Conservation (phyloP, 2,888 invertebrate genomes). For the Nycteola revayana region DNA sequence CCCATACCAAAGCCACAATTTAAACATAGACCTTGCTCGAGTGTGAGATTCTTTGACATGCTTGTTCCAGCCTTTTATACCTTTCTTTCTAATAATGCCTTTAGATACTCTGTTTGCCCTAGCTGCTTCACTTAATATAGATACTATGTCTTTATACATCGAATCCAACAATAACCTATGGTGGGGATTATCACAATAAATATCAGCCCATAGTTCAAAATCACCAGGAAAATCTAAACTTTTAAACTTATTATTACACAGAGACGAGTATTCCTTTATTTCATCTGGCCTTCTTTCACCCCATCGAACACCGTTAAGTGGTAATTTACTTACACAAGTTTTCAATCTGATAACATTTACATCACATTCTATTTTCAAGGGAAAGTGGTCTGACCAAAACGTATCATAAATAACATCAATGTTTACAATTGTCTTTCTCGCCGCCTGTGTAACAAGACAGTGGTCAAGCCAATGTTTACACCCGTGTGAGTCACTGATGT, state of each 20-base stretch:
- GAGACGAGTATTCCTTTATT: not conserved
- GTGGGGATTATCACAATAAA: not conserved
- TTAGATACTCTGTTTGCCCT: not conserved
- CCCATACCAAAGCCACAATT: not conserved
- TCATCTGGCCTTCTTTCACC: not conserved
- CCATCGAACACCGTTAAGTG: too few relatives aligned
- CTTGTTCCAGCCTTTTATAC: constrained; percentile 2
- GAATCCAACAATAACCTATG: not conserved
- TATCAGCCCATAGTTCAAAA: not conserved
- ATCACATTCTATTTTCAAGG: not conserved
- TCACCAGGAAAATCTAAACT: too few relatives aligned
- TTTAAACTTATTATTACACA: not conserved
- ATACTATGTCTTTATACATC: not conserved
- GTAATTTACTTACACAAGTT: too few relatives aligned
- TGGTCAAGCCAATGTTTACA: not conserved
- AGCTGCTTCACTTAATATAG: not conserved
- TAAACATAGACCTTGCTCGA: not conserved
- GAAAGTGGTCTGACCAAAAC: not conserved
- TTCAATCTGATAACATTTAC: not conserved
- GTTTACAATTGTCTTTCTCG: not conserved
- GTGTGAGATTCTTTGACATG: not conserved
- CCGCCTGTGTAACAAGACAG: not conserved
- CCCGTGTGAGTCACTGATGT: not conserved
- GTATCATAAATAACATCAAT: not conserved
- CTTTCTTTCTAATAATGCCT: not conserved